These are phyloP conservation scores for Luperina testacea DNA, from an alignment of 2,888 invertebrate genomes.

Conservation along the genomic window DNA sequence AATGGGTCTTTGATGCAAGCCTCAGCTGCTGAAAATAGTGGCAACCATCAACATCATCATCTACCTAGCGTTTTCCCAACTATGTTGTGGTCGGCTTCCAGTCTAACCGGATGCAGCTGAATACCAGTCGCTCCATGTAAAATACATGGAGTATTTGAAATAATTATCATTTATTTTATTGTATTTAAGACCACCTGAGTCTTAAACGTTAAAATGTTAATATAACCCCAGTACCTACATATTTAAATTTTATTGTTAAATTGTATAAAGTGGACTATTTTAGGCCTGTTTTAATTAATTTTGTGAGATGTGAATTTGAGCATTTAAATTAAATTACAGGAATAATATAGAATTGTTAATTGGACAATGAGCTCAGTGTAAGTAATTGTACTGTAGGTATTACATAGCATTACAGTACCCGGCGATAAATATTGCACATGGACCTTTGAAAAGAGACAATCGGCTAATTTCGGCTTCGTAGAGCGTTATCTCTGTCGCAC, in stretches of 20 bases:
- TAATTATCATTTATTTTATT: slow-evolving; percentile 30
- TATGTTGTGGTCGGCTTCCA: too few relatives aligned
- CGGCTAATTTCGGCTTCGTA: too few relatives aligned
- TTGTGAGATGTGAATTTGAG: not conserved
- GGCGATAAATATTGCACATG: too few relatives aligned
- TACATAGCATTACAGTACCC: not conserved
- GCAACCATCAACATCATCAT: not conserved
- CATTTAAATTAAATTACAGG: not conserved
- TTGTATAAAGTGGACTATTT: not conserved
- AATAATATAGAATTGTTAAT: slow-evolving; percentile 7
- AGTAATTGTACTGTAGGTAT: not conserved
- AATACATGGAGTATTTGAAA: too few relatives aligned
- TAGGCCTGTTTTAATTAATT: not conserved
- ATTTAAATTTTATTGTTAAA: slow-evolving; percentile 27
- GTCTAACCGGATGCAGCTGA: too few relatives aligned
- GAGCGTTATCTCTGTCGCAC: too few relatives aligned
- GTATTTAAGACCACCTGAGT: slow-evolving; percentile 25
- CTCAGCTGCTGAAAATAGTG: not conserved
- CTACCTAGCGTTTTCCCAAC: too few relatives aligned
- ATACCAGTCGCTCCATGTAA: too few relatives aligned
- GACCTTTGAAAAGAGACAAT: too few relatives aligned
- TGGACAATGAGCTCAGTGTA: not conserved
- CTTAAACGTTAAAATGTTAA: not conserved
- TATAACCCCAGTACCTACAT: not conserved
- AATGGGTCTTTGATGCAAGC: not conserved